These are phyloP conservation scores for Ostrea denselamellosa DNA, from an alignment of 1,140 invertebrate genomes.

Conservation along the genomic window DNA sequence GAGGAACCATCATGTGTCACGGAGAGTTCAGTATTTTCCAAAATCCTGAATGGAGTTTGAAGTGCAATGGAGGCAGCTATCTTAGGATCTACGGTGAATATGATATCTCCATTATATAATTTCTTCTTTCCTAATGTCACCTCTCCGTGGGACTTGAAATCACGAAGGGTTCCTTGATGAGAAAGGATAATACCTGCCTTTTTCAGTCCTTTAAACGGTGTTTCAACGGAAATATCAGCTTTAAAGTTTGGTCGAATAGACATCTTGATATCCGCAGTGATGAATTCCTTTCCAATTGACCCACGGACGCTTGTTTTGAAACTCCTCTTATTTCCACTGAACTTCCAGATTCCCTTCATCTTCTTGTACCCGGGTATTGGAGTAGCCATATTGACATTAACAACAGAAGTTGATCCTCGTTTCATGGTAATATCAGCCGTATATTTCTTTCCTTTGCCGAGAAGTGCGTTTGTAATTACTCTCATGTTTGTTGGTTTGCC, in stretches of 20 bases:
- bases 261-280: slow-evolving; percentile 50
- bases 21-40: slow-evolving; percentile 42
- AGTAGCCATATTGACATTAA: slow-evolving; percentile 45
- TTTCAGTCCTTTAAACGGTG: slow-evolving; percentile 57
- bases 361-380: slow-evolving; percentile 53
- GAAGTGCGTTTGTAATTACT: slow-evolving; percentile 51
- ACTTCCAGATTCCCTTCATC: slow-evolving; percentile 39
- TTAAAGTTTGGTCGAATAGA: slow-evolving; percentile 21
- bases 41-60: slow-evolving; percentile 53
- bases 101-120: slow-evolving; percentile 40
- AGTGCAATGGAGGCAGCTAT: slow-evolving; percentile 44
- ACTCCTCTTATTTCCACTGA: slow-evolving; percentile 48
- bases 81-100: slow-evolving; percentile 14
- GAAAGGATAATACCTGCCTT: slow-evolving; percentile 42
- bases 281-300: slow-evolving; percentile 38
- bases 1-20: slow-evolving; percentile 1
- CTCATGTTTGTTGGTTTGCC: slow-evolving; percentile 54
- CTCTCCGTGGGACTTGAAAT: slow-evolving; percentile 52
- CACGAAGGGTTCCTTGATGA: slow-evolving; percentile 42
- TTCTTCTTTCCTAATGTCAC: slow-evolving; percentile 25
- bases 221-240: slow-evolving; percentile 45
- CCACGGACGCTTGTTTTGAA: slow-evolving; percentile 39
- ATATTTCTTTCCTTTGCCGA: slow-evolving; percentile 57
- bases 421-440: slow-evolving; percentile 49
- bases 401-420: slow-evolving; percentile 36